Evolutionary conservation across 1,140 invertebrate species (phyloP).

Genomic region (Plectus sambesii): DNA sequence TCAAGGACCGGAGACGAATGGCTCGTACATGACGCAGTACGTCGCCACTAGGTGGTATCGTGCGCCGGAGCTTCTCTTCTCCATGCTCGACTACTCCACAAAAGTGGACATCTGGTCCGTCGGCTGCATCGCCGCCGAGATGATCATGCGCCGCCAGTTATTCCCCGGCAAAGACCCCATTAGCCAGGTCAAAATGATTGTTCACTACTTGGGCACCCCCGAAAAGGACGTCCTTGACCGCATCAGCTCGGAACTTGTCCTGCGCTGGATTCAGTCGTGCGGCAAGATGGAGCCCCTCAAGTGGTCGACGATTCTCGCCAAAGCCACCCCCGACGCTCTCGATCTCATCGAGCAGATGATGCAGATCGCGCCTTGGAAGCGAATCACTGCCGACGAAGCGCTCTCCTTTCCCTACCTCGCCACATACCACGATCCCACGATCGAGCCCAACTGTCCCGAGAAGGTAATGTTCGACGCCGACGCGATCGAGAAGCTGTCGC

Average conservation of each 20-base stretch:
- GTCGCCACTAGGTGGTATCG: slow-evolving; percentile 89
- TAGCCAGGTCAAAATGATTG: slow-evolving; percentile 36
- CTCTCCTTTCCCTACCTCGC: slow-evolving; percentile 31
- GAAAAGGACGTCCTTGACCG: slow-evolving; percentile 18
- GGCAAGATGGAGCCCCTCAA: slow-evolving; percentile 17
- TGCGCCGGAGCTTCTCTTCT: slow-evolving; percentile 88
- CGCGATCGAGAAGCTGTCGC: slow-evolving; percentile 24
- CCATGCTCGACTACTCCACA: slow-evolving; percentile 67
- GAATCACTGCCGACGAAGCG: slow-evolving; percentile 35
- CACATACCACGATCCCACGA: slow-evolving; percentile 30
- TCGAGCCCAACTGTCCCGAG: slow-evolving; percentile 25
- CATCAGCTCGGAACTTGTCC: slow-evolving; percentile 15
- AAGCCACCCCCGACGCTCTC: slow-evolving; percentile 13
- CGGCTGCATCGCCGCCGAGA: slow-evolving; percentile 93
- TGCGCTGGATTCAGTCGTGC: slow-evolving; percentile 18
- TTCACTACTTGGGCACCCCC: slow-evolving; percentile 31
- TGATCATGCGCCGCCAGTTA: slow-evolving; percentile 80
- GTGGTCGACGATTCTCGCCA: slow-evolving; percentile 16
- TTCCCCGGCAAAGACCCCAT: slow-evolving; percentile 84
- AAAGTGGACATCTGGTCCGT: slow-evolving; percentile 95
- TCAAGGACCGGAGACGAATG: not conserved
- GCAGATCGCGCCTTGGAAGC: slow-evolving; percentile 22
- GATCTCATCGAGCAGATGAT: slow-evolving; percentile 23
- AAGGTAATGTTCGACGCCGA: slow-evolving; percentile 27
- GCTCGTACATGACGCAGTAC: slow-evolving; percentile 61